Conservation (phyloP, 1,140 invertebrate species). For the Drosophila nebulosa region DNA sequence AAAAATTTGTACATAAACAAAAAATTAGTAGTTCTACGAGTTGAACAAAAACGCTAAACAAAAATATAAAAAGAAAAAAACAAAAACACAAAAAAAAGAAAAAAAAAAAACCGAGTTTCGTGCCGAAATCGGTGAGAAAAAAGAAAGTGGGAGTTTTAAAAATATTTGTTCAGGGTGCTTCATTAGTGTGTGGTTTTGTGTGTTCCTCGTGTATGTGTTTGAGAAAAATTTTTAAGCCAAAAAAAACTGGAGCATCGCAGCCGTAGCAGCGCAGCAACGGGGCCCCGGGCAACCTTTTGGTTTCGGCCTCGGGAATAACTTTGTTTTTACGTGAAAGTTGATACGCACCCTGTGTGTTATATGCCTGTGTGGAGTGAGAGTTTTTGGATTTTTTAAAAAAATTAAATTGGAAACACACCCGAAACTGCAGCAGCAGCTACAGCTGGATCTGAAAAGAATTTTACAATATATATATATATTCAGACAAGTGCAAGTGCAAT, state of each 20-base stretch:
- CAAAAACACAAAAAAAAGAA: neutral
- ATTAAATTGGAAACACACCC: conserved; percentile 47
- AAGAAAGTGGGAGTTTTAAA: conserved; percentile 31
- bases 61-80: neutral
- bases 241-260: conserved; percentile 11
- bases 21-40: conserved; percentile 72
- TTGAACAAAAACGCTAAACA: conserved; percentile 34
- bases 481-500: conserved; percentile 22
- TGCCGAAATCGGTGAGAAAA: neutral
- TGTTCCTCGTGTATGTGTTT: neutral
- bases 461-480: conserved; percentile 23
- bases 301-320: conserved; percentile 14
- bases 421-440: neutral
- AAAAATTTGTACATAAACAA: conserved; percentile 75
- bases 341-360: neutral
- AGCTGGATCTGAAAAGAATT: conserved; percentile 1
- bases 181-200: conserved; percentile 29
- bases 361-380: conserved; percentile 20
- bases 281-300: conserved; percentile 22
- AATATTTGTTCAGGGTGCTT: conserved; percentile 61
- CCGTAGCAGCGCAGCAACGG: conserved; percentile 15
- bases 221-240: conserved; percentile 40
- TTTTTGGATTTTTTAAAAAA: conserved; percentile 22
- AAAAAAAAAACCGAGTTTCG: neutral
- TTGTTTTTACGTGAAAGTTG: conserved; percentile 33